These are phyloP conservation scores for Rhinolophus sinicus DNA, from an alignment of 2,113 vertebrate species.

Conservation along the genomic window DNA sequence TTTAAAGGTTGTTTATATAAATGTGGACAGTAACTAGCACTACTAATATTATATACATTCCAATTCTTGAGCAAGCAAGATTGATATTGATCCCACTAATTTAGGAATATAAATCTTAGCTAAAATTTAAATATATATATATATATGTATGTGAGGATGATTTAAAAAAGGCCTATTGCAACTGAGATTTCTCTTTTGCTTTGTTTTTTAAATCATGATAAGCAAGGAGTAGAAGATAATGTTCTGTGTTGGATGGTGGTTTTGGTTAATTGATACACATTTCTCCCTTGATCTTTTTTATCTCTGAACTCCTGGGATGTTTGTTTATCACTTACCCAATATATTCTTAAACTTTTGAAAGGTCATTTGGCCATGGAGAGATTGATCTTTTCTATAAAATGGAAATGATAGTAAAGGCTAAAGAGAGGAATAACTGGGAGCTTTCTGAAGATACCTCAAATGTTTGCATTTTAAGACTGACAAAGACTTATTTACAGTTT, in stretches of 20 bases:
- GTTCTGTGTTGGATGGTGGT: not conserved
- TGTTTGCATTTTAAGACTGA: constrained; percentile 49
- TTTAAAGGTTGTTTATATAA: not conserved
- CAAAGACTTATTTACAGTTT: constrained; percentile 42
- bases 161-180: not conserved
- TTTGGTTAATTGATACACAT: not conserved
- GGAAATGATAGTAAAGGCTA: constrained; percentile 47
- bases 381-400: constrained; percentile 53
- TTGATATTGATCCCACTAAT: not conserved
- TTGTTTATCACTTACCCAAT: constrained; percentile 22
- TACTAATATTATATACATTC: not conserved
- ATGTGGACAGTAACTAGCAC: not conserved
- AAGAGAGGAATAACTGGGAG: constrained; percentile 1
- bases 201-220: not conserved
- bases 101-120: not conserved
- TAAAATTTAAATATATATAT: not conserved
- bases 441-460: constrained; percentile 51
- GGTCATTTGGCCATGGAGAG: not conserved
- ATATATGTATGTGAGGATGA: not conserved
- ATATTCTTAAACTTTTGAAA: constrained; percentile 59
- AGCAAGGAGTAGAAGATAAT: not conserved
- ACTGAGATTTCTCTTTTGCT: constrained; percentile 23
- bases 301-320: constrained; percentile 37
- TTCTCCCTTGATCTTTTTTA: constrained; percentile 39
- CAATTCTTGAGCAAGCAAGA: not conserved